These are phyloP conservation scores for Agelastica alni DNA, from an alignment of 2,888 invertebrate genomes.

Conservation along the genomic window DNA sequence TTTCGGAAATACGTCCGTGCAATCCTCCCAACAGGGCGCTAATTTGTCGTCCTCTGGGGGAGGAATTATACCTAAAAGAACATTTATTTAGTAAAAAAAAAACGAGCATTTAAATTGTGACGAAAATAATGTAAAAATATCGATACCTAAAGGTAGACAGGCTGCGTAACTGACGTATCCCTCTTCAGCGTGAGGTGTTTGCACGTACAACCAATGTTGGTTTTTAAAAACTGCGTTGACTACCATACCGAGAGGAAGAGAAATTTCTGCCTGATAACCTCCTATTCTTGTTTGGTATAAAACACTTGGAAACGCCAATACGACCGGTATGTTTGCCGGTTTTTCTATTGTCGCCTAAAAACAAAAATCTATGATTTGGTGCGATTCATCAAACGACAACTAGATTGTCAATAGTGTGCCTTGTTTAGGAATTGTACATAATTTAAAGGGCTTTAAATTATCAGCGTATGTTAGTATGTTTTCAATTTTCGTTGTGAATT, in stretches of 20 bases:
- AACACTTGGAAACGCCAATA: constrained; percentile 73
- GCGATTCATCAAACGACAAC: too few species aligned
- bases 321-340: constrained; percentile 85
- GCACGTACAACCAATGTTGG: constrained; percentile 82
- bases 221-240: constrained; percentile 87
- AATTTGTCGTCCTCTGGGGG: constrained; percentile 59
- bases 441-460: too few species aligned
- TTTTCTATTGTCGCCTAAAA: constrained; percentile 73
- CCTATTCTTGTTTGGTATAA: constrained; percentile 75
- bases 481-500: too few species aligned
- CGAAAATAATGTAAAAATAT: too few species aligned
- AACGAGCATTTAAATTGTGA: too few species aligned
- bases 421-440: too few species aligned
- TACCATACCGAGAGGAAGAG: constrained; percentile 78
- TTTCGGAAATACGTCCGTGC: constrained; percentile 78
- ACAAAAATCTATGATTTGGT: too few species aligned
- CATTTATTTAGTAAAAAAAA: too few species aligned
- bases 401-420: too few species aligned
- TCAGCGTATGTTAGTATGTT: too few species aligned
- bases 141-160: constrained; percentile 77
- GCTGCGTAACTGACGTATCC: constrained; percentile 79
- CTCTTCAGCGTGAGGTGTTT: constrained; percentile 83
- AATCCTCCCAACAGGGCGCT: constrained; percentile 80
- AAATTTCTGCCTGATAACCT: constrained; percentile 70
- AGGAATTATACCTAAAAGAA: constrained; percentile 51